phyloP scores from a whole-genome alignment of 2,888 invertebrate genomes.

The Pristionchus exspectatus region DNA sequence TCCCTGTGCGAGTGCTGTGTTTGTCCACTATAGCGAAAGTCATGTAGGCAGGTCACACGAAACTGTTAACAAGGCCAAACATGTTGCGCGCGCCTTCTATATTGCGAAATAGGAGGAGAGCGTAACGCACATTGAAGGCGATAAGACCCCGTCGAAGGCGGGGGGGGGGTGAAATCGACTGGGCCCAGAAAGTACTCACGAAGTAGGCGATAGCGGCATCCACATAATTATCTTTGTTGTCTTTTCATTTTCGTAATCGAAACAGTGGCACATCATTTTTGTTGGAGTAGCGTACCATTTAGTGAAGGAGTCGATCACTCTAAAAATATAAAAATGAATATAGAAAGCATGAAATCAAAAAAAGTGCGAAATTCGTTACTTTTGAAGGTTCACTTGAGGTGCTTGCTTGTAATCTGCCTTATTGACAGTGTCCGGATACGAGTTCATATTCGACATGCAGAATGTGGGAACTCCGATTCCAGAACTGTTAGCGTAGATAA shows the following conservation, averaged over 20 bases:
- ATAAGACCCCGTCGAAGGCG: no score
- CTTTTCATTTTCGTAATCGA: neutral
- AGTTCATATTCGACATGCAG: slow-evolving; percentile 25
- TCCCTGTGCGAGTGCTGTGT: no score
- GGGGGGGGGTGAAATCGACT: no score
- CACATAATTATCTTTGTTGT: neutral
- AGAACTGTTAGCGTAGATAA: neutral
- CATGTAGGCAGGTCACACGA: no score
- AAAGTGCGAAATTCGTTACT: neutral
- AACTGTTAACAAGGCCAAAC: no score
- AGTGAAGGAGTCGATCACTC: neutral
- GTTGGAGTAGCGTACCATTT: neutral
- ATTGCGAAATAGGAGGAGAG: no score
- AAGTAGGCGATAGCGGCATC: neutral
- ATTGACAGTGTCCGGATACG: neutral
- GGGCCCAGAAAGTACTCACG: neutral
- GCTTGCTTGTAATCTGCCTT: neutral
- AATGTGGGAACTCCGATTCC: slow-evolving; percentile 9
- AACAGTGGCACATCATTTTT: neutral
- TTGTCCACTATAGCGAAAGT: no score
- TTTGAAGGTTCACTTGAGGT: neutral
- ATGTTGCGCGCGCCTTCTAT: no score
- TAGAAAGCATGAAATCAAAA: neutral
- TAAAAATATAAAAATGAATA: neutral
- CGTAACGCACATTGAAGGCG: no score